phyloP scores from a whole-genome alignment of 2,113 vertebrate species.

The Hiodon alosoides region DNA sequence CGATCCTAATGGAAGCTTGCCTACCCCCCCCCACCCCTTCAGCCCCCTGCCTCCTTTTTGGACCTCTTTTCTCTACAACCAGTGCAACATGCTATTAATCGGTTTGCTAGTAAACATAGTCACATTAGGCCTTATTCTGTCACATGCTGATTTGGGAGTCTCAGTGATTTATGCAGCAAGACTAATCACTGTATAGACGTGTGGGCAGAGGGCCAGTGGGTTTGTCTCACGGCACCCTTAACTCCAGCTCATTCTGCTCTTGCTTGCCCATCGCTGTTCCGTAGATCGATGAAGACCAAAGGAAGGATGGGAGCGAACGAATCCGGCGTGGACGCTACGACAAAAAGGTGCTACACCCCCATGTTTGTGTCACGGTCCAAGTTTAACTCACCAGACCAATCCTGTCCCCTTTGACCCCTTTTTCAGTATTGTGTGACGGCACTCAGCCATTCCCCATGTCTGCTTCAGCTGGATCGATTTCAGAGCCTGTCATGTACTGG shows the following conservation, averaged over 20 bases:
- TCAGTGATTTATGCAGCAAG: too few relatives aligned
- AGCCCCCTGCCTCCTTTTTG: not conserved
- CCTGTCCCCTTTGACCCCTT: not conserved
- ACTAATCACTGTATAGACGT: not conserved
- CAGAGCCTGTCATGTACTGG: too few relatives aligned
- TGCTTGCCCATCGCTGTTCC: slow-evolving; percentile 20
- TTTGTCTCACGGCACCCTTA: not conserved
- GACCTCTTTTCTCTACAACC: too few relatives aligned
- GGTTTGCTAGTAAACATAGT: too few relatives aligned
- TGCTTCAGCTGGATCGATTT: too few relatives aligned
- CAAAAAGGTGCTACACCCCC: slow-evolving; percentile 73
- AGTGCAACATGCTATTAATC: too few relatives aligned
- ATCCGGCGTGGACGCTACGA: slow-evolving; percentile 80
- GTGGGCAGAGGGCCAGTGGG: not conserved
- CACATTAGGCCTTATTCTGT: too few relatives aligned
- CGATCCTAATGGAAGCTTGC: slow-evolving; percentile 33
- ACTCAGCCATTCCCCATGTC: too few relatives aligned
- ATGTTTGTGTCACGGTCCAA: not conserved
- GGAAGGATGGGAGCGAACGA: slow-evolving; percentile 70
- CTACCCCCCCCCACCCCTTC: slow-evolving; percentile 3
- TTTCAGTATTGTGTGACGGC: not conserved
- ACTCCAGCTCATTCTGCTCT: not conserved
- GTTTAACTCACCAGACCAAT: not conserved
- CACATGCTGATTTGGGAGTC: too few relatives aligned
- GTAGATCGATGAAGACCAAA: slow-evolving; percentile 91